Evolutionary conservation across 2,888 invertebrate species (phyloP).

Genomic region (Minunthozetes semirufus): DNA sequence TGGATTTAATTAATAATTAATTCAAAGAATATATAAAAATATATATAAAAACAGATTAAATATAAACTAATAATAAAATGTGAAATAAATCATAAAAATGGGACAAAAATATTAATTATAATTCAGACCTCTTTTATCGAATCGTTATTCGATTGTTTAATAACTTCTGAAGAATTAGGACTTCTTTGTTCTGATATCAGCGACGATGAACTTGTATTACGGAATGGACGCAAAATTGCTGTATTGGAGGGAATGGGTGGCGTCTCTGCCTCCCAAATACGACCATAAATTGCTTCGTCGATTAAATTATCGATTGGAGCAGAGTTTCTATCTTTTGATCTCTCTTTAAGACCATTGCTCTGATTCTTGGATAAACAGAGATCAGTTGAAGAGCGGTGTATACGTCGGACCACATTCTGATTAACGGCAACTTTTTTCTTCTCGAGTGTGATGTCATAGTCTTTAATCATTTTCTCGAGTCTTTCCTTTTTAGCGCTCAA

Average conservation of each 20-base stretch:
- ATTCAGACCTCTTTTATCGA: background rate
- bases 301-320: constrained; percentile 27
- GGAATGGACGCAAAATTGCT: constrained; percentile 14
- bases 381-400: constrained; percentile 9
- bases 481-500: constrained; percentile 35
- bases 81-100: background rate
- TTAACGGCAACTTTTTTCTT: constrained; percentile 32
- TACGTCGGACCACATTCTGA: constrained; percentile 9
- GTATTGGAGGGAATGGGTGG: constrained; percentile 27
- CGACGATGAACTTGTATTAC: background rate
- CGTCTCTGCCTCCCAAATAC: constrained; percentile 35
- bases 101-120: background rate
- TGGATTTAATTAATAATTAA: background rate
- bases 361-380: constrained; percentile 23
- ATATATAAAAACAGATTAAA: too few species aligned
- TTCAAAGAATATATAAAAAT: background rate
- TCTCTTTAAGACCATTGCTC: background rate
- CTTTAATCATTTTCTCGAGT: constrained; percentile 36
- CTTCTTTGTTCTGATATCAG: background rate
- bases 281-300: constrained; percentile 35
- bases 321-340: background rate
- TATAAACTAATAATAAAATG: background rate
- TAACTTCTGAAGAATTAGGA: background rate
- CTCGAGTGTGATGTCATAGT: constrained; percentile 33
- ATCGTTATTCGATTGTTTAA: background rate